Percentiles rank a stretch among this genome's conserved stretches.
These are phyloP conservation scores for Calosoma granatense DNA, from an alignment of 1,140 invertebrate species.

Conservation along the genomic window DNA sequence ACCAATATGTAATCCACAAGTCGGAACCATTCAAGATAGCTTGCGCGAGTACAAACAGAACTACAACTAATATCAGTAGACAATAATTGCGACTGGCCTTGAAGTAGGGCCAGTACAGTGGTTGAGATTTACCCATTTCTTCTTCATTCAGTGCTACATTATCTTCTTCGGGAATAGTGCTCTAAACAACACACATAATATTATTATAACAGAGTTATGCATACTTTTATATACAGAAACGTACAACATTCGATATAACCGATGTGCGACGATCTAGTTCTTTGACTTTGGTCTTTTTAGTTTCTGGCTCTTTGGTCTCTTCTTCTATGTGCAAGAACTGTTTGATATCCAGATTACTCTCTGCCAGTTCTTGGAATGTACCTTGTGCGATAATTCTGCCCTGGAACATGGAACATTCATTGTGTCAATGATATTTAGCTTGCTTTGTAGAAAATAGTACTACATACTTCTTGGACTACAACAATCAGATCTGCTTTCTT, in stretches of 20 bases:
- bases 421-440: neutral
- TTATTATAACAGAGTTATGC: too few species aligned
- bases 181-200: slow-evolving; percentile 22
- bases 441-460: neutral
- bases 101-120: slow-evolving; percentile 29
- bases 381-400: slow-evolving; percentile 47
- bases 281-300: slow-evolving; percentile 13
- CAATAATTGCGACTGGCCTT: slow-evolving; percentile 48
- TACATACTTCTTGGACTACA: slow-evolving; percentile 58
- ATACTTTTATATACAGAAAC: too few species aligned
- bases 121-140: slow-evolving; percentile 11
- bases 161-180: slow-evolving; percentile 16
- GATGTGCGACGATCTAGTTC: neutral
- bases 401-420: slow-evolving; percentile 28
- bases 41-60: slow-evolving; percentile 50
- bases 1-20: slow-evolving; percentile 72
- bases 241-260: neutral
- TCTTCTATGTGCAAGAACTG: slow-evolving; percentile 36
- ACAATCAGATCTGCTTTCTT: slow-evolving; percentile 64
- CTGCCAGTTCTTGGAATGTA: slow-evolving; percentile 41
- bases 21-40: slow-evolving; percentile 56
- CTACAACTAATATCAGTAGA: slow-evolving; percentile 41
- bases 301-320: slow-evolving; percentile 20
- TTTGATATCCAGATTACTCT: slow-evolving; percentile 44
- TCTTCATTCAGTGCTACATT: slow-evolving; percentile 14